A percentile compares a stretch with the other conserved stretches of the same genome.
These are phyloP conservation scores for Mustela erminea DNA, from an alignment of 2,797 vertebrate genomes.

Conservation along the genomic window DNA sequence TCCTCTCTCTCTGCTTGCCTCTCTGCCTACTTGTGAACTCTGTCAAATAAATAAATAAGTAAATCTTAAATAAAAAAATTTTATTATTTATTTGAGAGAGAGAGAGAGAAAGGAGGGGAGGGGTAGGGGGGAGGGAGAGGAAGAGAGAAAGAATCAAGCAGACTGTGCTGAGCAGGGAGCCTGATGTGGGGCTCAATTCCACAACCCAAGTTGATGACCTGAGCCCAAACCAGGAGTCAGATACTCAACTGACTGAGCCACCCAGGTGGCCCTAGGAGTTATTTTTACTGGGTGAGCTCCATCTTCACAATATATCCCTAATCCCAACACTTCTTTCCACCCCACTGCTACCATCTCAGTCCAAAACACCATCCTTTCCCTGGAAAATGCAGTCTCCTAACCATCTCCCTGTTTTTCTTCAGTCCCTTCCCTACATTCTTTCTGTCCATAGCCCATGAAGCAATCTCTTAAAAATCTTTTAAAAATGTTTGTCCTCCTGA, in stretches of 20 bases:
- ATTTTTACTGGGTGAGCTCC: not conserved
- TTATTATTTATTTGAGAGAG: not conserved
- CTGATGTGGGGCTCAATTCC: not conserved
- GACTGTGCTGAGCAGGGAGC: not conserved
- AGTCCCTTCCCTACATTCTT: not conserved
- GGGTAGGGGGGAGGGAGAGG: not conserved
- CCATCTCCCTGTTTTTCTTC: not conserved
- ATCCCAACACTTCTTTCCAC: not conserved
- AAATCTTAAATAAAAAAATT: not conserved
- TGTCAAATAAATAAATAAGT: too few relatives aligned
- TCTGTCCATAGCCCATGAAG: not conserved
- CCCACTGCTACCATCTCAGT: not conserved
- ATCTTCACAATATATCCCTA: not conserved
- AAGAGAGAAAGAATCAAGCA: not conserved
- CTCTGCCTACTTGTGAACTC: too few relatives aligned
- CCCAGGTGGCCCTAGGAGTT: not conserved
- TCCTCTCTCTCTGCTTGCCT: too few relatives aligned
- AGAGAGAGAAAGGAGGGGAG: too few relatives aligned
- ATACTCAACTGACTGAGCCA: not conserved
- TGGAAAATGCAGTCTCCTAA: not conserved
- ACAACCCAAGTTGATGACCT: not conserved
- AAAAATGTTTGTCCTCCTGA: not conserved
- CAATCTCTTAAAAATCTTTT: not conserved
- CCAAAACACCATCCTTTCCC: not conserved
- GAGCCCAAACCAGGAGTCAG: too few relatives aligned